Conservation (phyloP, 1,140 invertebrate species). For the Mamestra configurata region DNA sequence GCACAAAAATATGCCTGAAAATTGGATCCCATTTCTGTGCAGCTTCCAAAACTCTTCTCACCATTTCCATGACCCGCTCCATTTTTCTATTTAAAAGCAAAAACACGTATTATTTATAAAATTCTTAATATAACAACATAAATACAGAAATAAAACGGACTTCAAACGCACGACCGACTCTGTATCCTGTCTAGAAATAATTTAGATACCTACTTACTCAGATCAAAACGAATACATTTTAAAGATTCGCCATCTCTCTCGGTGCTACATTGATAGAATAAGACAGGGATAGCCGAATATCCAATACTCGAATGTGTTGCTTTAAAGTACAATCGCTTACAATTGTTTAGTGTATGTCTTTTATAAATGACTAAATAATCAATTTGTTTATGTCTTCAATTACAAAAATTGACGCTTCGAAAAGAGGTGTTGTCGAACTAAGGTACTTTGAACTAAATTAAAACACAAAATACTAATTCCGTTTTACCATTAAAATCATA, state of each 20-base stretch:
- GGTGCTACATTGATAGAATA: conserved; percentile 16
- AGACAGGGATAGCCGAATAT: conserved; percentile 30
- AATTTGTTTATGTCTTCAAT: no score
- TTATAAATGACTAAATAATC: no score
- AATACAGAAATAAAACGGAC: conserved; percentile 32
- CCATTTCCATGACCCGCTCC: neutral
- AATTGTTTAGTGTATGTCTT: neutral
- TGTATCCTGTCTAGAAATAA: conserved; percentile 50
- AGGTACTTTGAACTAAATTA: no score
- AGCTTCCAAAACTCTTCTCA: neutral
- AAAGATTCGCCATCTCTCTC: conserved; percentile 31
- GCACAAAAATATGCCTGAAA: neutral
- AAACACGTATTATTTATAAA: neutral
- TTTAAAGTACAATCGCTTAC: conserved; percentile 20
- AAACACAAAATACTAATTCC: no score
- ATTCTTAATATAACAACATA: conserved; percentile 35
- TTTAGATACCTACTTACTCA: conserved; percentile 35
- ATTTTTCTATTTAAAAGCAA: neutral
- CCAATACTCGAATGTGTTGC: conserved; percentile 5
- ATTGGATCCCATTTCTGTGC: neutral
- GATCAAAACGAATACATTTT: conserved; percentile 38
- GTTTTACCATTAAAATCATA: neutral
- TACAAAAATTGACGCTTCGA: no score
- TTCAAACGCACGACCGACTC: conserved; percentile 37
- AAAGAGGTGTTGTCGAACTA: no score